These are phyloP conservation scores for Drosophila macrospina DNA, from an alignment of 2,888 invertebrate genomes.

Conservation along the genomic window DNA sequence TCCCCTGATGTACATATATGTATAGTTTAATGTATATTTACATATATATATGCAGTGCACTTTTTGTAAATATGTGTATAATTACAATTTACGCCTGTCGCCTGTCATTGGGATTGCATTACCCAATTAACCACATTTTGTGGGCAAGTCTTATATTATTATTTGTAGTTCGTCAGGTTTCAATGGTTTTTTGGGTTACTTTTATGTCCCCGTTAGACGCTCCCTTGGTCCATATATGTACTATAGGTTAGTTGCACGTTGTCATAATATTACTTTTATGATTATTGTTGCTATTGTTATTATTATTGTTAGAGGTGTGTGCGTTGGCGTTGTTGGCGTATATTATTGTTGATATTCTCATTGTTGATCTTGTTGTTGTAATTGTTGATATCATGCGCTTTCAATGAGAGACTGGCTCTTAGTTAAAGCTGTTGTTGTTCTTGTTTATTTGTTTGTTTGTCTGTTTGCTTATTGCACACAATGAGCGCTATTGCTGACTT, in stretches of 20 bases:
- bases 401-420: slow-evolving; percentile 37
- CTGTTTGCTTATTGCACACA: slow-evolving; percentile 49
- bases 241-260: slow-evolving; percentile 13
- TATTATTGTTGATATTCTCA: slow-evolving; percentile 30
- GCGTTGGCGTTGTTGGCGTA: background rate
- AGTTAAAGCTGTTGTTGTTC: slow-evolving; percentile 33
- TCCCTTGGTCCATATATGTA: slow-evolving; percentile 11
- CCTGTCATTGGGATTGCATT: slow-evolving; percentile 27
- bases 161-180: slow-evolving; percentile 40
- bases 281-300: slow-evolving; percentile 29
- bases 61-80: slow-evolving; percentile 6
- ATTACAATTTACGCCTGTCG: slow-evolving; percentile 7
- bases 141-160: slow-evolving; percentile 9
- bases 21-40: background rate
- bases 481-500: slow-evolving; percentile 53
- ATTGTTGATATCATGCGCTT: slow-evolving; percentile 32
- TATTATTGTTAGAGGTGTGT: slow-evolving; percentile 45
- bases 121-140: slow-evolving; percentile 43
- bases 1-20: slow-evolving; percentile 5
- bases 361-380: slow-evolving; percentile 26
- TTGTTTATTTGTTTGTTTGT: slow-evolving; percentile 36
- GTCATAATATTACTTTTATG: slow-evolving; percentile 50
- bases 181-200: slow-evolving; percentile 48
- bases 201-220: slow-evolving; percentile 16
- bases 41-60: background rate